phyloP scores from a whole-genome alignment of 2,113 vertebrate species.

The Thamnaconus septentrionalis region DNA sequence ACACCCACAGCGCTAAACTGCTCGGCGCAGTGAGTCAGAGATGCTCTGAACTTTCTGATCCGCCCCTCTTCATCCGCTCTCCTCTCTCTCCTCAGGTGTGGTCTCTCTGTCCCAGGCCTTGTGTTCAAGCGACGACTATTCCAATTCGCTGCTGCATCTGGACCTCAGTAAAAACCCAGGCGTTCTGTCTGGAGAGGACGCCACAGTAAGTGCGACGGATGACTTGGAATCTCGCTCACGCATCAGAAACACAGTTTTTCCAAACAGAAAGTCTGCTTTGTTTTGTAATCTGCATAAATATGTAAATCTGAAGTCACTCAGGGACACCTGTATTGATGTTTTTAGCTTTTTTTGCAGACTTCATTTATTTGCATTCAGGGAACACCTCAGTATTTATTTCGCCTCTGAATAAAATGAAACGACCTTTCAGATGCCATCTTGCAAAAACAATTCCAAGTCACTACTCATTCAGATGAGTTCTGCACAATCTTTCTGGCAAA shows the following conservation, averaged over 20 bases:
- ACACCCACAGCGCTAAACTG: too few species aligned
- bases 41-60: not conserved
- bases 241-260: too few species aligned
- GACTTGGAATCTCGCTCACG: too few species aligned
- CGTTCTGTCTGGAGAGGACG: constrained; percentile 86
- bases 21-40: not conserved
- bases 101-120: constrained; percentile 87
- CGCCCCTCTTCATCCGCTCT: not conserved
- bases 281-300: too few species aligned
- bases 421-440: not conserved
- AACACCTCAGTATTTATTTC: not conserved
- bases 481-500: constrained; percentile 1
- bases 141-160: constrained; percentile 87
- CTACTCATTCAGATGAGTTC: too few species aligned
- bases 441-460: not conserved
- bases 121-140: constrained; percentile 86
- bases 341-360: too few species aligned
- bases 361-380: too few species aligned
- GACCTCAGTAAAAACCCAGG: constrained; percentile 90
- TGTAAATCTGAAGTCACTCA: too few species aligned
- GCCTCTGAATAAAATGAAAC: constrained; percentile 8
- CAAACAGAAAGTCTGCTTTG: too few species aligned
- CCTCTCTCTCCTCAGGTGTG: constrained; percentile 74
- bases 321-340: too few species aligned
- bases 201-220: constrained; percentile 76